These are phyloP conservation scores for Mugil cephalus DNA, from an alignment of 2,113 vertebrate species.

Conservation along the genomic window DNA sequence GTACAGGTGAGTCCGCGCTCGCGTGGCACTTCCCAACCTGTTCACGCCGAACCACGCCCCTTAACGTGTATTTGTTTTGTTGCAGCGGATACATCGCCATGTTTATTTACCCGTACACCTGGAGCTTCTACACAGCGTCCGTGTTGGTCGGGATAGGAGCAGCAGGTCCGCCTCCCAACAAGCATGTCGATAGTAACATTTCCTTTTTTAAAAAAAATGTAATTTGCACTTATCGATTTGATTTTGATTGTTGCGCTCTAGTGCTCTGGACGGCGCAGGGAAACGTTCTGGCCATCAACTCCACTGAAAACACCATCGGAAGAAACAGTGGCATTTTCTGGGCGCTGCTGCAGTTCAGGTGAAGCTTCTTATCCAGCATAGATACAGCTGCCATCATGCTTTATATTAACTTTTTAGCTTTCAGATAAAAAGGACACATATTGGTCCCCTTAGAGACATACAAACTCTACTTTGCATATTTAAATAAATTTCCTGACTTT, in stretches of 20 bases:
- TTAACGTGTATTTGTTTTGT: neutral
- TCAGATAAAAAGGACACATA: no score
- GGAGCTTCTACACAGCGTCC: slow-evolving; percentile 96
- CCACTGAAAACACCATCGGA: slow-evolving; percentile 92
- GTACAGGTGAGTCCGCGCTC: slow-evolving; percentile 87
- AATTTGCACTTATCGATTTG: neutral
- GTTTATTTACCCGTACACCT: slow-evolving; percentile 94
- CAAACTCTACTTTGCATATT: no score
- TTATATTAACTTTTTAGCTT: no score
- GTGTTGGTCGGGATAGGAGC: slow-evolving; percentile 95
- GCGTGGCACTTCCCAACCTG: accelerated
- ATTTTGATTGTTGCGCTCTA: slow-evolving; percentile 44
- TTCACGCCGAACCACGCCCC: accelerated
- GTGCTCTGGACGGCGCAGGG: slow-evolving; percentile 99
- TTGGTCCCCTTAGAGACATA: neutral
- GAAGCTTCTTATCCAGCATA: neutral
- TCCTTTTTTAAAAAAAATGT: neutral
- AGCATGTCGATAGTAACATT: accelerated
- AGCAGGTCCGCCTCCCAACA: slow-evolving; percentile 82
- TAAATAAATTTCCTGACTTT: no score
- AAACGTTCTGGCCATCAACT: slow-evolving; percentile 94
- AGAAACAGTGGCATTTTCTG: slow-evolving; percentile 98
- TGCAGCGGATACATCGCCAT: slow-evolving; percentile 94
- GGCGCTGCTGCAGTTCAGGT: slow-evolving; percentile 97
- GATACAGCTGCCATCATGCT: no score